Conservation (phyloP, 2,113 vertebrate genomes). For the Heteronetta atricapilla region DNA sequence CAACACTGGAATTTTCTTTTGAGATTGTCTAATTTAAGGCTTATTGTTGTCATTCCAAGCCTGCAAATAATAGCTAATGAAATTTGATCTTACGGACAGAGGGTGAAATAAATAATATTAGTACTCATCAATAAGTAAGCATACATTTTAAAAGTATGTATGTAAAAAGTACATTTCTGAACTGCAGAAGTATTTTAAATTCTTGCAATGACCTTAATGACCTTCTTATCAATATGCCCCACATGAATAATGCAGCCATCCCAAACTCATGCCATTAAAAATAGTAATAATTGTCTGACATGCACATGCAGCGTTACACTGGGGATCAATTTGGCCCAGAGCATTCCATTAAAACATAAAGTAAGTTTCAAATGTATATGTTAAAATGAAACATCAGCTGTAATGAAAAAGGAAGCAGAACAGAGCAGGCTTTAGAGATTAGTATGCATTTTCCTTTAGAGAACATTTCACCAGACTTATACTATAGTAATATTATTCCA, state of each 20-base stretch:
- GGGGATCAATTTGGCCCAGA: slow-evolving; percentile 55
- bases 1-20: slow-evolving; percentile 15
- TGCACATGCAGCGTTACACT: slow-evolving; percentile 31
- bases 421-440: background rate
- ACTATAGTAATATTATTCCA: background rate
- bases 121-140: background rate
- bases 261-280: slow-evolving; percentile 43
- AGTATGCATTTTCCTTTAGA: slow-evolving; percentile 5
- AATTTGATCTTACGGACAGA: background rate
- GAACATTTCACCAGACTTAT: background rate
- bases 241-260: slow-evolving; percentile 48
- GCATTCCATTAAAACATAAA: slow-evolving; percentile 57
- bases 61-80: background rate
- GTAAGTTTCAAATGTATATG: slow-evolving; percentile 42
- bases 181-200: background rate
- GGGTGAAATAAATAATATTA: background rate
- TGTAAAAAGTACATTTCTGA: slow-evolving; percentile 1
- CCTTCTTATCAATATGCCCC: slow-evolving; percentile 4
- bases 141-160: background rate
- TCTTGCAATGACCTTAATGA: slow-evolving; percentile 14
- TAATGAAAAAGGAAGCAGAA: slow-evolving; percentile 50
- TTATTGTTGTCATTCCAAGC: background rate
- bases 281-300: slow-evolving; percentile 43
- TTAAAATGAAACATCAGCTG: slow-evolving; percentile 59
- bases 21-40: slow-evolving; percentile 25